These are phyloP conservation scores for Lepidochrysops patricia DNA, from an alignment of 2,888 invertebrate species.

Conservation along the genomic window DNA sequence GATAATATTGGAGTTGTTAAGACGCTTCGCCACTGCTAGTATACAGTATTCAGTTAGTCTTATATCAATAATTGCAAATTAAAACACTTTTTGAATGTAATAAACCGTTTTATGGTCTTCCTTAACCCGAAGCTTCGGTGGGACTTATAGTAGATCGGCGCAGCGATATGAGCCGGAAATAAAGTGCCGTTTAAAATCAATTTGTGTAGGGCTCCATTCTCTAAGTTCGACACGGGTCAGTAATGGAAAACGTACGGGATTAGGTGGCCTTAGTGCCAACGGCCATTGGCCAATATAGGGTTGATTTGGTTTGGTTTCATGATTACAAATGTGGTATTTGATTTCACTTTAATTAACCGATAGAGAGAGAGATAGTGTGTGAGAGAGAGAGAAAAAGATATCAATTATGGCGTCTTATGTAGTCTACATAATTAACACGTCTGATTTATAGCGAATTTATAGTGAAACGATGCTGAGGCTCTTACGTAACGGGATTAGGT, in stretches of 20 bases:
- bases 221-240: conserved; percentile 45
- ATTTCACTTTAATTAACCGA: not conserved
- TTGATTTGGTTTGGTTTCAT: not conserved
- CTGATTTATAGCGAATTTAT: no score
- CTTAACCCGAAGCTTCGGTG: conserved; percentile 69
- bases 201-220: conserved; percentile 73
- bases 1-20: no score
- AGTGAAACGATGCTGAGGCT: no score
- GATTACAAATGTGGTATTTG: not conserved
- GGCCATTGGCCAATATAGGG: not conserved
- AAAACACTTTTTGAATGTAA: conserved; percentile 56
- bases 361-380: no score
- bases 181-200: conserved; percentile 75
- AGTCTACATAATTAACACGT: no score
- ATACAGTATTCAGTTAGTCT: no score
- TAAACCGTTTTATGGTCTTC: conserved; percentile 72
- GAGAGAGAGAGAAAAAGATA: no score
- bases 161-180: conserved; percentile 72
- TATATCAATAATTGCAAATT: conserved; percentile 7
- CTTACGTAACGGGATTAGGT: no score
- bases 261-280: conserved; percentile 16
- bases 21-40: no score
- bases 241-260: conserved; percentile 5
- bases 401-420: no score
- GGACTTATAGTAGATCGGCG: conserved; percentile 72